Evolutionary conservation across 2,797 vertebrate species (phyloP).

Genomic region (Eurystomus glaucurus): DNA sequence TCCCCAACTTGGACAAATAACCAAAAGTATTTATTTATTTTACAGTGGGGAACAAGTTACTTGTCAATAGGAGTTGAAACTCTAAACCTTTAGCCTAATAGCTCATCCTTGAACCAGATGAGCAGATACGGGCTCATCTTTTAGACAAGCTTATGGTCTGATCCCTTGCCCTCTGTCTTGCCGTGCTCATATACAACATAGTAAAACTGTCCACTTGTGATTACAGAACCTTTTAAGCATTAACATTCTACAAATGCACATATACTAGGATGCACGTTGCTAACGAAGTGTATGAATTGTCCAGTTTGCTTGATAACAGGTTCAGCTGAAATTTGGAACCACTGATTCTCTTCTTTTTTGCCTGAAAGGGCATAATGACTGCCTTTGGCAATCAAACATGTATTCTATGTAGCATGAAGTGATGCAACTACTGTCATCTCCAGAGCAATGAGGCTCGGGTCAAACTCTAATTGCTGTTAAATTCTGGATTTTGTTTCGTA

Average conservation of each 20-base stretch:
- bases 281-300: not conserved
- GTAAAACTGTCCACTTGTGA: not conserved
- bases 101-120: not conserved
- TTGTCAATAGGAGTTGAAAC: not conserved
- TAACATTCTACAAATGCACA: not conserved
- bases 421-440: not conserved
- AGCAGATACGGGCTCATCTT: not conserved
- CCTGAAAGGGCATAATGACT: not conserved
- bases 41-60: not conserved
- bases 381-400: not conserved
- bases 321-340: not conserved
- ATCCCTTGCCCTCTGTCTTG: not conserved
- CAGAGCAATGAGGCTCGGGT: not conserved
- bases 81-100: not conserved
- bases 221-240: not conserved
- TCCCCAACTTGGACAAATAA: not conserved
- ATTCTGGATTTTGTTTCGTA: not conserved
- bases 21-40: not conserved
- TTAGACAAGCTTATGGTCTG: not conserved
- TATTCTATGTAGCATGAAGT: not conserved
- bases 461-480: not conserved
- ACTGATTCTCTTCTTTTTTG: not conserved
- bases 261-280: fast-evolving
- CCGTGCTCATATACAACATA: not conserved
- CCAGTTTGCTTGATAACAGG: not conserved